Evolutionary conservation across 2,113 vertebrate genomes (phyloP), one percentile per base, ranked within the genome.

Genomic region (Corythaeola cristata): DNA sequence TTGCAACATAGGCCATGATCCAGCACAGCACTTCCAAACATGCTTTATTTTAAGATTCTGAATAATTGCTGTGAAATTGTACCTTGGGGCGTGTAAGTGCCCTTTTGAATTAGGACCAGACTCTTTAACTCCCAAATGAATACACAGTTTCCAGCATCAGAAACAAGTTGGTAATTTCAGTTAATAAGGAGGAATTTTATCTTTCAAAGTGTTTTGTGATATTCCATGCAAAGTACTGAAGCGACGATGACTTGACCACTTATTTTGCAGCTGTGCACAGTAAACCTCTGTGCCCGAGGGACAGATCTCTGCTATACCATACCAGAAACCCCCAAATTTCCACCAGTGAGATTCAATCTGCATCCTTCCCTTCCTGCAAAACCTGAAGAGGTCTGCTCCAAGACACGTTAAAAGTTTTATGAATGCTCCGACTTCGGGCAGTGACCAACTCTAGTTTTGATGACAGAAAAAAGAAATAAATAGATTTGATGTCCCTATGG

Each of bases 21-120:
- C 49, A 71, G 60, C 78, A 81, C 35, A 66, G 41, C 67, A 22
- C n/a, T 62, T 44, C 8, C 39, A 72, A 93, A 81, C 50, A 60
- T 78, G 64, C 68, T 94, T 96, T 91, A 89, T 85, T 85, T 78
- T 32, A 66, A 63, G n/a, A 28, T 90, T 86, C 69, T 77, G n/a
- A n/a, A 27, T 56, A 90, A 89, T 8, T 47, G 72, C 75, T 88
- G 39, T 72, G 62, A 68, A 89, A 82, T 53, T 45, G 30, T 41
- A 67, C 39, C 67, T 72, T 26, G 27, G 56, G 60, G 15, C 1
- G 2, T 33, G 16, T 14, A 52, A 95, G 60, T 39, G 24, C 50
- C 56, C 30, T 75, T 89, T 19, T 71, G 52, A 71, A 50, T 60
- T 55, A 59, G 47, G 52, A 44, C 52, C 88, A 63, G 71, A 50